phyloP scores from a whole-genome alignment of 2,797 vertebrate species.

The Pagetopsis macropterus region DNA sequence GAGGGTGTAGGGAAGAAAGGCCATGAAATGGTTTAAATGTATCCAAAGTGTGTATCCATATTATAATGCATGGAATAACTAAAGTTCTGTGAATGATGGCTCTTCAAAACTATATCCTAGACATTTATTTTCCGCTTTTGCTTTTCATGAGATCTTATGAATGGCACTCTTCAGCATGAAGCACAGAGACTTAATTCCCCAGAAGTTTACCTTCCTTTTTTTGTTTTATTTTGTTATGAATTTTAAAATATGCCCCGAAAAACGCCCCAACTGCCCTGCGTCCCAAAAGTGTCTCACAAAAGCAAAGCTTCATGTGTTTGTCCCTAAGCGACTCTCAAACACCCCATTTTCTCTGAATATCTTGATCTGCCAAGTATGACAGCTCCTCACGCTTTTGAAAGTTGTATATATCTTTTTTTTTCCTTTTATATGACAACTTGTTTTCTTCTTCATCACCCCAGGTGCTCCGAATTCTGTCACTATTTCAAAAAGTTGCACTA shows the following conservation, averaged over 20 bases:
- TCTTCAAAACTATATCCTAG: conserved; percentile 36
- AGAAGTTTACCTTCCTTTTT: conserved; percentile 39
- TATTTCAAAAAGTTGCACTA: conserved; percentile 73
- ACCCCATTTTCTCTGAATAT: conserved; percentile 69
- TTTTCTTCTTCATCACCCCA: conserved; percentile 82
- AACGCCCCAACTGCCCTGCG: conserved; percentile 71
- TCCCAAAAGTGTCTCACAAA: conserved; percentile 73
- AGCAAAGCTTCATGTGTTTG: conserved; percentile 65
- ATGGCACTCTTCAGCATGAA: conserved; percentile 25
- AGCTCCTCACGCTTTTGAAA: conserved; percentile 80
- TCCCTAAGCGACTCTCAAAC: conserved; percentile 76
- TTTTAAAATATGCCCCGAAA: conserved; percentile 70
- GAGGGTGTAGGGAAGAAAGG: not conserved
- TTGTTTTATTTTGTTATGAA: conserved; percentile 45
- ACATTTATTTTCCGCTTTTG: not conserved
- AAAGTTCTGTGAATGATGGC: conserved; percentile 22
- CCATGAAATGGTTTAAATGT: conserved; percentile 14
- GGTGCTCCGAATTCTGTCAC: conserved; percentile 79
- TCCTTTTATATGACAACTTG: conserved; percentile 82
- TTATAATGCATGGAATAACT: conserved; percentile 20
- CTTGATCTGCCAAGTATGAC: conserved; percentile 80
- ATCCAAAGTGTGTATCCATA: not conserved
- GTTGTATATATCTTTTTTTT: conserved; percentile 66
- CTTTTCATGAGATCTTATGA: conserved; percentile 25
- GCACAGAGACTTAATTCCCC: conserved; percentile 53